Evolutionary conservation across 2,797 vertebrate species (phyloP), one percentile per base, ranked within the genome.

Genomic region (Enteromius radiatus): DNA sequence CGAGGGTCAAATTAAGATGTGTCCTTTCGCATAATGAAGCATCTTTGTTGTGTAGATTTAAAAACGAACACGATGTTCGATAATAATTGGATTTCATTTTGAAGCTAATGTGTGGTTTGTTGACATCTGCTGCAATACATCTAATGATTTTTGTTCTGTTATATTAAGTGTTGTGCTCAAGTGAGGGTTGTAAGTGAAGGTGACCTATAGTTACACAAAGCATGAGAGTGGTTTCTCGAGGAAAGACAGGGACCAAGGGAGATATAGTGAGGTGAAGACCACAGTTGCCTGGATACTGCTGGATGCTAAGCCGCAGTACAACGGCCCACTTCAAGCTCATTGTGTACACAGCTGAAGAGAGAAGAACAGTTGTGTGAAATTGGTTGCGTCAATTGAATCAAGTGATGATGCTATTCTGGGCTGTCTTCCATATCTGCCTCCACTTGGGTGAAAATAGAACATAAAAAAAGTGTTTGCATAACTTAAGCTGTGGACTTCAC

Each of bases 201-300:
- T 83, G 87, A 59, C 80, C 74, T 64, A 38, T 65, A 78, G 77
- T 78, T 78, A 73, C 63, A 61, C 26, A 23, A n/a, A 78, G 54
- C 52, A 80, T 38, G 64, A 65, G 85, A 76, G 79, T 67, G 17
- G 41, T 73, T 80, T 73, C 33, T 82, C 10, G 64, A 85, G 83
- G 52, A 84, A 86, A 81, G 81, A 65, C 84, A 70, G 85, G 80
- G 88, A 81, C 86, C 23, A 74, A 82, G 76, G 59, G 5, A 28
- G 59, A 63, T 61, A 61, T 61, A 78, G 33, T 43, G 69, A 56
- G 77, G 69, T 63, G 73, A 80, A 78, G 69, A 79, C 61, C 52
- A 64, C 38, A 82, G 89, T 90, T 91, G 88, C 90, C 83, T 90
- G 86, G 89, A 84, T 91, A 91, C 89, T 76, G 84, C 83, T 90